phyloP scores from a whole-genome alignment of 2,888 invertebrate species.

The Sipha maydis region DNA sequence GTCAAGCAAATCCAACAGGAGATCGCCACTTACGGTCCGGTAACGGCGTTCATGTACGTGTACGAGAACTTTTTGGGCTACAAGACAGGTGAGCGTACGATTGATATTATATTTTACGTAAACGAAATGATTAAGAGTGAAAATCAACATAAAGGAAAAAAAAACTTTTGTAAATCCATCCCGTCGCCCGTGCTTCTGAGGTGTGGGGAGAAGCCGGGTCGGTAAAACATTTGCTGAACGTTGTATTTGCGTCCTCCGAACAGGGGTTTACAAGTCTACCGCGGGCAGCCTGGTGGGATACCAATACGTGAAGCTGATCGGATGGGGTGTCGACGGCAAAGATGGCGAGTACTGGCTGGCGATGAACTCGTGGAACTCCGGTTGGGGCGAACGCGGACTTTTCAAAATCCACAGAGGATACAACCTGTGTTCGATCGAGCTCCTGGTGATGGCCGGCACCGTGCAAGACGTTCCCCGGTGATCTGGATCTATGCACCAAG shows the following conservation, averaged over 20 bases:
- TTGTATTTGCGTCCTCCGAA: no score
- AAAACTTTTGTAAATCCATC: no score
- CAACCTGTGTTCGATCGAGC: constrained; percentile 47
- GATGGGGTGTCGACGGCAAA: constrained; percentile 32
- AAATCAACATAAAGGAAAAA: no score
- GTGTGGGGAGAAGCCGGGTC: neutral
- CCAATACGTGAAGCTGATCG: constrained; percentile 46
- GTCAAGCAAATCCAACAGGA: constrained; percentile 51
- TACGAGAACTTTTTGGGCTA: constrained; percentile 35
- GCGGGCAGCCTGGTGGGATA: constrained; percentile 39
- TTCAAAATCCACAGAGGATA: constrained; percentile 51
- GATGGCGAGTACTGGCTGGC: constrained; percentile 37
- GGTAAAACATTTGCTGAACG: neutral
- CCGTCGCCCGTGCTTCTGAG: no score
- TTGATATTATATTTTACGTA: no score
- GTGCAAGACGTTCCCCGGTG: neutral
- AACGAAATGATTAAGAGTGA: no score
- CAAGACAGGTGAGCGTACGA: neutral
- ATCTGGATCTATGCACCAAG: neutral
- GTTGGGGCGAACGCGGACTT: constrained; percentile 39
- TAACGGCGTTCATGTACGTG: constrained; percentile 50
- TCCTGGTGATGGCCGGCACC: constrained; percentile 47
- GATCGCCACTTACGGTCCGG: constrained; percentile 46
- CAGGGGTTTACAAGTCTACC: constrained; percentile 43
- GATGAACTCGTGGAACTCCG: constrained; percentile 53